Evolutionary conservation across 2,113 vertebrate genomes (phyloP), one percentile per base, ranked within the genome.

Genomic region (Scophthalmus maximus): DNA sequence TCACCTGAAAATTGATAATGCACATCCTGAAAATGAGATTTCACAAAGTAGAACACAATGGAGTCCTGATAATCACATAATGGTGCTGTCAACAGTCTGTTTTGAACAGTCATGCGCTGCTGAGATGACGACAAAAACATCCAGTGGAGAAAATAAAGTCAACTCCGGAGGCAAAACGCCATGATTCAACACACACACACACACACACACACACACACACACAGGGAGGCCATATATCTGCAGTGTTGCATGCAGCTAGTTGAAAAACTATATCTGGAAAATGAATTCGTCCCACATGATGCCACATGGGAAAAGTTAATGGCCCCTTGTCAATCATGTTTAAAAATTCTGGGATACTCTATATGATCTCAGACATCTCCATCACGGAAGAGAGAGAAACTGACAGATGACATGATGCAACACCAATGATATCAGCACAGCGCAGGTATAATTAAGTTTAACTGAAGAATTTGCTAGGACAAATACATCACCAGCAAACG

Each of bases 1-100:
- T 94, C 93, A 95, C 88, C 89, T 93, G 92, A 95, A n/a, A 94
- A 94, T 91, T 90, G 90, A 94, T 81, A 78, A 93, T 92, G 91
- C 92, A 84, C 66, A 73, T 78, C 81, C 42, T 73, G 68, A 79
- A 50, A n/a, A 77, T 64, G 76, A 92, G 88, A 17, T 76, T 77
- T 85, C 82, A 82, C 85, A 84, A 80, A 80, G 69, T 14, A 50
- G 58, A 86, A 80, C 70, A 76, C 32, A 7, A 63, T 12, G n/a
- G 74, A 52, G 66, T 52, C 68, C 61, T 68, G 58, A 70, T 56
- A 50, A 75, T 69, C 63, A 76, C 8, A 73, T 44, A 18, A 44
- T 51, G 76, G 78, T 52, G 70, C 57, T 38, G 67, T n/a, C 73
- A 67, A 82, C 52, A 62, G 78, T 61, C 57, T 15, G 60, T 78